Percentiles rank a stretch among this genome's conserved stretches.
These are phyloP conservation scores for Perizoma flavofasciatum DNA, from an alignment of 2,888 invertebrate species.

Conservation along the genomic window DNA sequence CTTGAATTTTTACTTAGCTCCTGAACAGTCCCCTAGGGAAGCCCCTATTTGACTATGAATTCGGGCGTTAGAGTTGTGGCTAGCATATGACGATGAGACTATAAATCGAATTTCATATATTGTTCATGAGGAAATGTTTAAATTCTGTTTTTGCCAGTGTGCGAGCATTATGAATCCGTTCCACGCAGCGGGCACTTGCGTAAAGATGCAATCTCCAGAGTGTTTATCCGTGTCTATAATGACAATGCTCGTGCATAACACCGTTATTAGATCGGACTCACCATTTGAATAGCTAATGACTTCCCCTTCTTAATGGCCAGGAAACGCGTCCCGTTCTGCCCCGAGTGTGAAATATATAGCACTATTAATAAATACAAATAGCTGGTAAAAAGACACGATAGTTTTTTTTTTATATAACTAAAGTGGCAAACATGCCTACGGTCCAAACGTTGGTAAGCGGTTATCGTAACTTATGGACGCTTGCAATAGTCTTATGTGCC, in stretches of 20 bases:
- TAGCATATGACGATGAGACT: conserved; percentile 11
- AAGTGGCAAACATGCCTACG: too few relatives aligned
- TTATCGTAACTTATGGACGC: too few relatives aligned
- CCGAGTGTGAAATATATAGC: conserved; percentile 36
- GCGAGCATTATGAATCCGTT: conserved; percentile 47
- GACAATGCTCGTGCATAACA: conserved; percentile 61
- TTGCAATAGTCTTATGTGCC: too few relatives aligned
- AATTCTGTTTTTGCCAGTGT: conserved; percentile 39
- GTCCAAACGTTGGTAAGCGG: too few relatives aligned
- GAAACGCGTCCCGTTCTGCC: conserved; percentile 63
- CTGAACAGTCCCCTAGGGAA: too few relatives aligned
- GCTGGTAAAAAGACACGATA: conserved; percentile 1
- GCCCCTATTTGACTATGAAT: too few relatives aligned
- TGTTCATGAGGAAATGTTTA: conserved; percentile 37
- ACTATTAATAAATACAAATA: background rate
- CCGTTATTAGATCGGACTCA: conserved; percentile 68
- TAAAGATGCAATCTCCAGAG: conserved; percentile 65
- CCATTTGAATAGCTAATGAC: conserved; percentile 70
- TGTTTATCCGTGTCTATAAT: conserved; percentile 63
- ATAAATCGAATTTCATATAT: conserved; percentile 22
- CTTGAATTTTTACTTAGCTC: too few relatives aligned
- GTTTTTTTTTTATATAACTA: conserved; percentile 1
- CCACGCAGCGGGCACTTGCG: conserved; percentile 54
- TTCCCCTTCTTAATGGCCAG: conserved; percentile 69
- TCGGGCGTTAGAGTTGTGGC: too few relatives aligned